Evolutionary conservation across 2,113 vertebrate genomes (phyloP).

Genomic region (Dicrurus megarhynchus): DNA sequence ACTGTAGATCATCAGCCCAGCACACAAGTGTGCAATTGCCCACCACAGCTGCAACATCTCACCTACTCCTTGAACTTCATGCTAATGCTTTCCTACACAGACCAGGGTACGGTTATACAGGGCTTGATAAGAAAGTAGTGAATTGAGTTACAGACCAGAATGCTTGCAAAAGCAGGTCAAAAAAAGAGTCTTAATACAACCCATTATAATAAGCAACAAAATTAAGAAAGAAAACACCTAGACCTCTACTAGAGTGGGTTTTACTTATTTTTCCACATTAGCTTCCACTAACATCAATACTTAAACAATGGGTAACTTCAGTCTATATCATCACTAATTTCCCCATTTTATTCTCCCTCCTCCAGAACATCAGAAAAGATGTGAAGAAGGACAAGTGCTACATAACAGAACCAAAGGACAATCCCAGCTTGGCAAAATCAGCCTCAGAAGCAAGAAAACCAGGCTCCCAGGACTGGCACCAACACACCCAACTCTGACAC

Average conservation of each 20-base stretch:
- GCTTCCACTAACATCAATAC: not conserved
- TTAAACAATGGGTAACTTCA: not conserved
- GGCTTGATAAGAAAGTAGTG: not conserved
- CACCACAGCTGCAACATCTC: not conserved
- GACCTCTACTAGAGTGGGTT: not conserved
- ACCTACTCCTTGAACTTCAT: not conserved
- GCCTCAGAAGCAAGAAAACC: not conserved
- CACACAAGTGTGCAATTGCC: fast-evolving
- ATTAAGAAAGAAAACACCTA: not conserved
- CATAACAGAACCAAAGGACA: not conserved
- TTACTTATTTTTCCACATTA: not conserved
- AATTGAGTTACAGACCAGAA: not conserved
- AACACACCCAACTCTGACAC: not conserved
- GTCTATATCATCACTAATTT: not conserved
- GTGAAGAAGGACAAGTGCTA: not conserved
- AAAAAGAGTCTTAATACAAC: not conserved
- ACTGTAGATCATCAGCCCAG: not conserved
- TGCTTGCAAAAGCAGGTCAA: not conserved
- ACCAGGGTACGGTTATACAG: not conserved
- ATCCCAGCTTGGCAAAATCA: not conserved
- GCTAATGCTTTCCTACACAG: not conserved
- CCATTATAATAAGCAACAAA: not conserved
- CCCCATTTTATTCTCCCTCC: not conserved
- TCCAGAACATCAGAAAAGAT: not conserved
- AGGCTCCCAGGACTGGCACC: not conserved